phyloP scores from a whole-genome alignment of 2,888 invertebrate species.

The Abrostola triplasia region DNA sequence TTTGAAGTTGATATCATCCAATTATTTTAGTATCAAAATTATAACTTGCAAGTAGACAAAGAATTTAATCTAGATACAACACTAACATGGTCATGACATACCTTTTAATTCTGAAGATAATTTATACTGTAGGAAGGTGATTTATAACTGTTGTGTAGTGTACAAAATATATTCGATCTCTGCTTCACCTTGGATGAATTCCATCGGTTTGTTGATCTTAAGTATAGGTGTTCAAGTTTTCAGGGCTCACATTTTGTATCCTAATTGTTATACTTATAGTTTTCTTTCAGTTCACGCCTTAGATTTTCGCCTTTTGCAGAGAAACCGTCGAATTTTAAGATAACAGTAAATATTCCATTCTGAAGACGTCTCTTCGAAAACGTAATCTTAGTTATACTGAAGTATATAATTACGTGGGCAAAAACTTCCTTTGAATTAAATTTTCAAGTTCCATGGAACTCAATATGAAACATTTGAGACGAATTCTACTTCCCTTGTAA shows the following conservation, averaged over 20 bases:
- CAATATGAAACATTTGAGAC: slow-evolving; percentile 9
- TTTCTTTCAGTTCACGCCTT: neutral
- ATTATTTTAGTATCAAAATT: neutral
- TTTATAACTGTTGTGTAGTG: slow-evolving; percentile 8
- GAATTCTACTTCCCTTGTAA: neutral
- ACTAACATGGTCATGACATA: slow-evolving; percentile 15
- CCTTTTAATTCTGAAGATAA: slow-evolving; percentile 14
- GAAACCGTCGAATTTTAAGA: neutral
- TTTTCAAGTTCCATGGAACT: slow-evolving; percentile 38
- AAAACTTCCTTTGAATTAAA: slow-evolving; percentile 50
- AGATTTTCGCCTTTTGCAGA: neutral
- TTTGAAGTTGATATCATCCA: slow-evolving; percentile 8
- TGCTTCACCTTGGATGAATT: slow-evolving; percentile 1
- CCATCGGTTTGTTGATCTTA: slow-evolving; percentile 6
- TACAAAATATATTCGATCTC: slow-evolving; percentile 8
- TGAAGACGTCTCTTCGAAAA: slow-evolving; percentile 5
- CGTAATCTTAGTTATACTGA: slow-evolving; percentile 9
- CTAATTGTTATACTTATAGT: neutral
- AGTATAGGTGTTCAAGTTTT: neutral
- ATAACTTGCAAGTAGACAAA: slow-evolving; percentile 6
- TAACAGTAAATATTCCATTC: neutral
- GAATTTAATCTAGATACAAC: slow-evolving; percentile 14
- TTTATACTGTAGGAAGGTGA: slow-evolving; percentile 1
- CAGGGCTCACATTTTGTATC: neutral
- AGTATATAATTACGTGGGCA: slow-evolving; percentile 12